These are phyloP conservation scores for Petrocephalus microphthalmus DNA, from an alignment of 2,113 vertebrate genomes.

Conservation along the genomic window DNA sequence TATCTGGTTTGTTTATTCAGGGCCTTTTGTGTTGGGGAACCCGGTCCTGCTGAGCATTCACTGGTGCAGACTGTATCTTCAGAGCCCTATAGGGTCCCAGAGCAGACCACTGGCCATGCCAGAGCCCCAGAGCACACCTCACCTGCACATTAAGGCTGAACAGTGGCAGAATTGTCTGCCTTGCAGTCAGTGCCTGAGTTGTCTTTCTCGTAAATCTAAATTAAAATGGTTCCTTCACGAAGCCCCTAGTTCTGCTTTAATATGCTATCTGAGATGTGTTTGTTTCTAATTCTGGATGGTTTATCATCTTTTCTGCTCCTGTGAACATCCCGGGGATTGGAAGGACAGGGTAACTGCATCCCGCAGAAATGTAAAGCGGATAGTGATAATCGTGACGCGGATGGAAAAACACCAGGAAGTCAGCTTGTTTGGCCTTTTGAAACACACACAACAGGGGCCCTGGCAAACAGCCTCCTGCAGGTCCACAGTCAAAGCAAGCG, in stretches of 20 bases:
- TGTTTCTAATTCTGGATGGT: not conserved
- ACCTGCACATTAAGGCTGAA: not conserved
- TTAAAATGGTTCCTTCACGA: not conserved
- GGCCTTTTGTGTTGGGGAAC: not conserved
- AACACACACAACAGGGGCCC: not conserved
- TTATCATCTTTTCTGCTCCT: not conserved
- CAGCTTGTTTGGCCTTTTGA: not conserved
- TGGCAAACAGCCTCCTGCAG: not conserved
- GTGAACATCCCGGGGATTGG: not conserved
- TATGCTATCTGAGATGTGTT: not conserved
- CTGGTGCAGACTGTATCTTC: not conserved
- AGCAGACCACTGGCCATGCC: not conserved
- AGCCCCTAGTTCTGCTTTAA: not conserved
- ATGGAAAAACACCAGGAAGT: not conserved
- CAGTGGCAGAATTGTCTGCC: not conserved
- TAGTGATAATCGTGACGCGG: not conserved
- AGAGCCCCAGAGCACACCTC: not conserved
- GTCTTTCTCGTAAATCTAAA: not conserved
- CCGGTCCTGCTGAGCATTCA: not conserved
- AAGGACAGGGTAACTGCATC: not conserved
- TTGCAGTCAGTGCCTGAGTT: not conserved
- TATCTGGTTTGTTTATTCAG: not conserved
- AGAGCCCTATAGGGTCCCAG: not conserved
- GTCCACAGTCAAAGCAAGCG: not conserved
- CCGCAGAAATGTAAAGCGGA: not conserved